Base-by-base conservation (phyloP, 2,113 vertebrate genomes). In the Junco hyemalis region DNA sequence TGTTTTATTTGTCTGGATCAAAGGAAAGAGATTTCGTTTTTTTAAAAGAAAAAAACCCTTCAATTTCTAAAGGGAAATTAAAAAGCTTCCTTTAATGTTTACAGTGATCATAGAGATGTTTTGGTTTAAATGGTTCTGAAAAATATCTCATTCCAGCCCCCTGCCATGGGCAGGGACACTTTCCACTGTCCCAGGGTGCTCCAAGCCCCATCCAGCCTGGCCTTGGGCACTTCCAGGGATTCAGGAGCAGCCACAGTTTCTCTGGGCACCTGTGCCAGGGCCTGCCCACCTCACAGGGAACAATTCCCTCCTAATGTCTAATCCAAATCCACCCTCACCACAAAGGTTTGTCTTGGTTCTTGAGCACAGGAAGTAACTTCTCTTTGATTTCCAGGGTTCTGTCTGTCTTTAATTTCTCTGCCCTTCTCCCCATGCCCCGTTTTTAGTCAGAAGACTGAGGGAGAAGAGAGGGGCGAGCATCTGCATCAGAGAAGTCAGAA, bases 1-100 rank as follows among this genome's bases (percentile, higher is more conserved):
- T 61, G 18, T 40, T 85, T 76, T 76, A 50, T 78, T 92, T 93
- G 42, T 73, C 87, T 92, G 54, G 64, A 92, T 95, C 82, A 94
- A 93, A 95, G 56, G 64, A 95, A n/a, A 68, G 45, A 85, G 9
- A 60, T 8, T 18, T 35, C 2, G 9, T 11, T 45, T 26, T 50
- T 40, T 42, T 18, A 19, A 44, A 72, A 56, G 35, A 74, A 59
- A 70, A 25, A 6, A 86, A 80, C 88, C 44, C 19, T 72, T 53
- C 14, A 0, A 1, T 83, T 95, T 90, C 11, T 57, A 80, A 82
- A 85, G 54, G 9, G 6, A 11, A 28, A 38, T 44, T 31, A 33
- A 54, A 20, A 33, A 20, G 8, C 36, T 73, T 81, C 29, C 60
- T 94, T 90, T 86, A 45, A 86, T 92, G 42, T 76, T 90, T 93